Base-by-base conservation (phyloP, 2,797 vertebrate genomes). In the Antennarius maculatus region DNA sequence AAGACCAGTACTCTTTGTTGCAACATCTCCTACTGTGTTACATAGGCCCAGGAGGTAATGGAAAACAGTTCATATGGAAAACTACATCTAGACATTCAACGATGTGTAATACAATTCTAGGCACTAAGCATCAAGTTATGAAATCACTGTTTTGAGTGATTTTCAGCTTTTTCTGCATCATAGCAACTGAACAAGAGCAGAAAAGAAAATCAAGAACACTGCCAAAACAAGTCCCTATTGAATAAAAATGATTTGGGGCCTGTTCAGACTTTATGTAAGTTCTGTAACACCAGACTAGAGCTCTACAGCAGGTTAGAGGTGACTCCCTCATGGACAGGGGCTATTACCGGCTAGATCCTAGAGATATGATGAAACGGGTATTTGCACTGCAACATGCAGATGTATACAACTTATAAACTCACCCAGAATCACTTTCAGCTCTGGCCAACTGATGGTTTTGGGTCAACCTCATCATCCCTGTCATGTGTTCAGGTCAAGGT, bases 401-500 rank as follows among this genome's bases (percentile, higher is more conserved):
- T 62, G 60, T 49, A 57, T n/a, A 69, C 17, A 54, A 28, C 66
- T 58, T 54, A 50, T 29, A 54, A 69, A 61, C 27, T n/a, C 53
- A 34, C 34, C 15, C 15, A 10, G 41, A 63, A 31, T 73, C 47
- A 27, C 53, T 77, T 58, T 78, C 56, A 23, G 47, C 41, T 66
- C 10, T 1, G 9, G 53, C 61, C 78, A 76, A 15, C 48, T 63
- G 49, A 49, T 65, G 74, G 60, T 82, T 86, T 84, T 70, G 73
- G 86, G 69, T 77, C 59, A 66, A 73, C 82, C 83, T 86, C 61
- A 82, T 75, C 70, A 66, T 85, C 63, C 62, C 58, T 79, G 72
- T 82, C 75, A 62, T 73, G 75, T 80, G 69, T 70, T 84, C 53
- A 60, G 86, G 89, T 88, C 80, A 89, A 84, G 78, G 81, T 83